Conservation (phyloP, 2,888 invertebrate genomes). For the Plagiodera versicolora region DNA sequence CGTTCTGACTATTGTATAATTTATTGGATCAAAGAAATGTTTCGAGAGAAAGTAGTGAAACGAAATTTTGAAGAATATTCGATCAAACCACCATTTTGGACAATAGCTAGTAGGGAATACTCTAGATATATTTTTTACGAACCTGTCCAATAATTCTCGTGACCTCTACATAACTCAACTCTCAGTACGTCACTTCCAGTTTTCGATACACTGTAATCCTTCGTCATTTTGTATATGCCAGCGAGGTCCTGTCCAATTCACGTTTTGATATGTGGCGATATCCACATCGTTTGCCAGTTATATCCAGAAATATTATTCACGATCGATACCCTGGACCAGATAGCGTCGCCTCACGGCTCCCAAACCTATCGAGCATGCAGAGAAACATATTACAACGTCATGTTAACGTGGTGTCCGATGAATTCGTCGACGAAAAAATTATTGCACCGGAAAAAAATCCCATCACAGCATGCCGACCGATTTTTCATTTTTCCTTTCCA, state of each 20-base stretch:
- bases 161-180: too few species aligned
- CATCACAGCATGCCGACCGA: too few species aligned
- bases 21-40: too few species aligned
- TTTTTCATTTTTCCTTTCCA: too few species aligned
- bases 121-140: too few species aligned
- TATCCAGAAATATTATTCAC: background rate
- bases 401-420: background rate
- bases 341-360: background rate
- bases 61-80: too few species aligned
- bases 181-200: background rate
- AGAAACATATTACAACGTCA: background rate
- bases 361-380: background rate
- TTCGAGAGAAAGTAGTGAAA: too few species aligned
- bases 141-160: too few species aligned
- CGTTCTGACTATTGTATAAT: too few species aligned
- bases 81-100: too few species aligned
- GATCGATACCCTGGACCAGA: background rate
- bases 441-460: background rate
- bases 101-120: too few species aligned
- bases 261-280: background rate
- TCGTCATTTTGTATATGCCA: background rate
- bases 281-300: background rate
- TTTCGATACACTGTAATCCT: background rate
- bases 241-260: background rate
- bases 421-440: background rate